These are phyloP conservation scores for Danionella cerebrum DNA, from an alignment of 2,113 vertebrate species.

Conservation along the genomic window DNA sequence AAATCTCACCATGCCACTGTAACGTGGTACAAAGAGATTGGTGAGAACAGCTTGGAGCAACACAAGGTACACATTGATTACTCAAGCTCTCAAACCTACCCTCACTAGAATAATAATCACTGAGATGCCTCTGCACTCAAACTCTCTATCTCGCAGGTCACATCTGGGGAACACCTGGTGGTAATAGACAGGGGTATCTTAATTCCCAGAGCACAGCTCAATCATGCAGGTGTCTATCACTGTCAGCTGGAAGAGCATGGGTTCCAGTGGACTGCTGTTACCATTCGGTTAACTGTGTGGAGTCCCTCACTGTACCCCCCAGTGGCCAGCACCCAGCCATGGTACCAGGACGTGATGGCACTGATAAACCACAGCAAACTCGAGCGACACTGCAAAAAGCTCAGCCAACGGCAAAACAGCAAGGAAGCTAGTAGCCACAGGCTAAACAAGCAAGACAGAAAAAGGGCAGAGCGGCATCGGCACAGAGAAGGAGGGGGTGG, in stretches of 20 bases:
- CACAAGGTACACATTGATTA: conserved; percentile 54
- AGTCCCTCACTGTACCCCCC: conserved; percentile 46
- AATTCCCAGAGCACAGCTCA: conserved; percentile 63
- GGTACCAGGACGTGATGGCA: conserved; percentile 63
- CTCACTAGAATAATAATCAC: background rate
- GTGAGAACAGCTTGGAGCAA: conserved; percentile 65
- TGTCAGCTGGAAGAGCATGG: conserved; percentile 73
- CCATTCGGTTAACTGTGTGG: conserved; percentile 60
- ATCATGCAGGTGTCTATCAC: conserved; percentile 65
- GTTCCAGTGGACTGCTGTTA: conserved; percentile 70
- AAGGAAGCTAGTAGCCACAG: conserved; percentile 39
- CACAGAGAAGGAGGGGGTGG: conserved; percentile 44
- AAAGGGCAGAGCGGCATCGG: conserved; percentile 51
- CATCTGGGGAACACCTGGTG: conserved; percentile 63
- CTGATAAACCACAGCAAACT: conserved; percentile 60
- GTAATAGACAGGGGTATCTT: conserved; percentile 67
- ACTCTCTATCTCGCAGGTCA: conserved; percentile 47
- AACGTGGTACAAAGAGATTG: conserved; percentile 68
- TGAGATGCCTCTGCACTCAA: background rate
- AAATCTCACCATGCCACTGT: conserved; percentile 67
- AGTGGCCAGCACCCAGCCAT: conserved; percentile 41
- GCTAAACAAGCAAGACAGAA: conserved; percentile 42
- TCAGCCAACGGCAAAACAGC: conserved; percentile 53
- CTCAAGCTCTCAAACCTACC: background rate
- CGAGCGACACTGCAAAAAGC: conserved; percentile 59